Conservation (phyloP, 2,888 invertebrate species). For the Anagyrus pseudococci region DNA sequence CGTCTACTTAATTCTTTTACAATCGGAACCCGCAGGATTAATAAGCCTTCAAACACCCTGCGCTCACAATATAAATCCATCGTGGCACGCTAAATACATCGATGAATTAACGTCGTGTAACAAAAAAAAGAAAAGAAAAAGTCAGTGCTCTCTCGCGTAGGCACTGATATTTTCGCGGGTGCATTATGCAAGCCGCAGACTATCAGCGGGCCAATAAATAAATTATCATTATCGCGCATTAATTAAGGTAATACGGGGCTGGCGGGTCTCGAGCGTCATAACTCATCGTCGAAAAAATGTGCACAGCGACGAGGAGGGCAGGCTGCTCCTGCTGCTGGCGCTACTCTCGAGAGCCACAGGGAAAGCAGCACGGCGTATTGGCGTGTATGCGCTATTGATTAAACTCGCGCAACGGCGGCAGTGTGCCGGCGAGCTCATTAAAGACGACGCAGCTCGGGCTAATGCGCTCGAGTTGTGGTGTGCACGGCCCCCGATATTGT, state of each 20-base stretch:
- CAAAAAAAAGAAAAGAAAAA: not conserved
- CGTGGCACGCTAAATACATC: not conserved
- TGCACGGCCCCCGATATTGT: not conserved
- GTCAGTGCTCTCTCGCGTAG: too few relatives aligned
- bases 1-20: too few relatives aligned
- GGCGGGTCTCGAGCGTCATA: not conserved
- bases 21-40: too few relatives aligned
- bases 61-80: not conserved
- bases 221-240: not conserved
- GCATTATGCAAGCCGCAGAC: not conserved
- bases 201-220: not conserved
- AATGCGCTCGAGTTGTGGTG: not conserved
- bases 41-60: too few relatives aligned
- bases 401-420: not conserved
- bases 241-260: not conserved
- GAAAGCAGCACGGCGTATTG: not conserved
- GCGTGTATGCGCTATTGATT: not conserved
- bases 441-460: not conserved
- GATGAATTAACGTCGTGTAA: not conserved
- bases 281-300: too few relatives aligned
- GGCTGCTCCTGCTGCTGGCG: too few relatives aligned
- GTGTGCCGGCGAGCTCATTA: slow-evolving; percentile 3
- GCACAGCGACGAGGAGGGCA: too few relatives aligned
- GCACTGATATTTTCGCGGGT: too few relatives aligned
- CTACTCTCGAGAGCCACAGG: not conserved